Evolutionary conservation across 2,888 invertebrate species (phyloP).

Genomic region (Eudemis profundana): DNA sequence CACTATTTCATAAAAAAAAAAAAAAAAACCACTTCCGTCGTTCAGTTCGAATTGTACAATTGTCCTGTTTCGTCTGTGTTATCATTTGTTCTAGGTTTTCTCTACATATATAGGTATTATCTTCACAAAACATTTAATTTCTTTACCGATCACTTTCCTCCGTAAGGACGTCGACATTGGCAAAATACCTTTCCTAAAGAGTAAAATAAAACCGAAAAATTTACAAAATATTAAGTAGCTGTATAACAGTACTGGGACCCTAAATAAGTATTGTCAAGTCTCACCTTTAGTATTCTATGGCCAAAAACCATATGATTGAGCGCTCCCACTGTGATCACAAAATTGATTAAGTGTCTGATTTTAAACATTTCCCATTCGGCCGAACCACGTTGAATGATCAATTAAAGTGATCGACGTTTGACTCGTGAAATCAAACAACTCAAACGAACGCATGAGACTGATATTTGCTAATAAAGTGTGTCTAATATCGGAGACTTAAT

Average conservation of each 20-base stretch:
- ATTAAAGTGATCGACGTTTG: conserved; percentile 78
- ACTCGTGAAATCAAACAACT: conserved; percentile 60
- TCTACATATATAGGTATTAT: too few species aligned
- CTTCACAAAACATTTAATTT: too few species aligned
- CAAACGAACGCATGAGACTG: conserved; percentile 54
- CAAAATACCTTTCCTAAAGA: too few species aligned
- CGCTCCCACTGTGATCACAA: conserved; percentile 69
- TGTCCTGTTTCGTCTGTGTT: too few species aligned
- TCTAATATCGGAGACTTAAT: conserved; percentile 28
- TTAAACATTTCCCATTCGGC: conserved; percentile 73
- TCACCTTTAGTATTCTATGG: conserved; percentile 47
- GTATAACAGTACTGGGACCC: too few species aligned
- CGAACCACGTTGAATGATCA: conserved; percentile 73
- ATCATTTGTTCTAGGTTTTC: too few species aligned
- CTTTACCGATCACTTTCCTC: too few species aligned
- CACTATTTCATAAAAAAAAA: too few species aligned
- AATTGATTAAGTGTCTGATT: conserved; percentile 79
- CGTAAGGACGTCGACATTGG: too few species aligned
- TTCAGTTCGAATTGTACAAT: too few species aligned
- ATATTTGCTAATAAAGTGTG: conserved; percentile 41
- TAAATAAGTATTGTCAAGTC: conserved; percentile 5
- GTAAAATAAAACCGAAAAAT: too few species aligned
- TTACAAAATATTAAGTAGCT: not conserved
- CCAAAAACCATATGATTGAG: conserved; percentile 65
- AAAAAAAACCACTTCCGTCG: too few species aligned